Base-by-base conservation (phyloP, 2,113 vertebrate genomes). In the Panthera tigris region DNA sequence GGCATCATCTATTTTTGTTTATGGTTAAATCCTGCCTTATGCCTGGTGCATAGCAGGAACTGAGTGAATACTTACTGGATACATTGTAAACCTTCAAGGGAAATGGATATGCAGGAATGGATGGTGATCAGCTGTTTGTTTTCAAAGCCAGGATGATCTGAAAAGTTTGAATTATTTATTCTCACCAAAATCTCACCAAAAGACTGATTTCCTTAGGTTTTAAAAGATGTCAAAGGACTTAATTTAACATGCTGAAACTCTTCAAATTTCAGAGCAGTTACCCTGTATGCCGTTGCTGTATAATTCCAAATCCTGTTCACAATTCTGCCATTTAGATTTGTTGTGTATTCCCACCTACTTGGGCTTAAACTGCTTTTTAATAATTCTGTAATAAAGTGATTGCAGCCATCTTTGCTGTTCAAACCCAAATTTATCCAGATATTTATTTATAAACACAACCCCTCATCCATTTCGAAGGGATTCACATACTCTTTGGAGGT, bases 141-240 rank as follows among this genome's bases (percentile, higher is more conserved):
- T 97, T 88, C 86, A 93, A 86, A 96, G 69, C 78, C 13, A 63
- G 55, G 65, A 57, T 79, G 83, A 66, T 90, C 95, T 96, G 13
- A 61, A 92, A 93, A 36, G 63, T 84, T 97, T 86, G 65, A 50
- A 41, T 69, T 95, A 79, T 93, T 97, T 95, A 93, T 85, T 93
- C 95, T 91, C 36, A 68, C 80, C 55, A 19, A 93, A 91, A 69
- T 36, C 65, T 48, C 87, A 89, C n/a, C 39, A 41, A 41, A 61
- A 15, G n/a, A 45, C 80, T 63, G 86, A 73, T 92, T 95, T 96
- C 69, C 39, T 97, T 71, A 95, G 96, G 68, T 76, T 97, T 95
- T 93, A 97, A 96, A 95, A 97, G 95, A 86, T 95, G 52, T 94
- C 91, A 68, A 41, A 94, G 89, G 96, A 96, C 97, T 97, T 97